Evolutionary conservation across 2,113 vertebrate genomes (phyloP).

Genomic region (Perca flavescens): DNA sequence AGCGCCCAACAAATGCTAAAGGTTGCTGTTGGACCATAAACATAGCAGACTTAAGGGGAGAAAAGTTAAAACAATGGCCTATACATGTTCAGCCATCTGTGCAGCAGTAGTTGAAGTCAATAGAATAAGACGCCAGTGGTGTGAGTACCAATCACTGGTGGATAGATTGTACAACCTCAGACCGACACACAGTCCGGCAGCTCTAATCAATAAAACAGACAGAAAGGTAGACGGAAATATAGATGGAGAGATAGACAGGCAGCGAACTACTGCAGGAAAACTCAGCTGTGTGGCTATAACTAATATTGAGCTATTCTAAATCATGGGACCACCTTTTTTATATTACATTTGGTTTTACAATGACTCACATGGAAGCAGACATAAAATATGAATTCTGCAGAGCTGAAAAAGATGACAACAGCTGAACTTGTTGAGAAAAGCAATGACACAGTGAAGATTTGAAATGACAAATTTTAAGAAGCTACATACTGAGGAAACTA

Average conservation of each 20-base stretch:
- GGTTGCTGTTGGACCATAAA: conserved; percentile 1
- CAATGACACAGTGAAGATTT: background rate
- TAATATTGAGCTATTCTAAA: background rate
- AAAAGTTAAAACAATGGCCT: conserved; percentile 12
- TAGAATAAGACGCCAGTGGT: conserved; percentile 12
- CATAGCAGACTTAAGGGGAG: background rate
- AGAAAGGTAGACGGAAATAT: conserved; percentile 18
- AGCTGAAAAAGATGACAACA: background rate
- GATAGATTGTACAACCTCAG: conserved; percentile 25
- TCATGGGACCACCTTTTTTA: background rate
- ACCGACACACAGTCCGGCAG: conserved; percentile 7
- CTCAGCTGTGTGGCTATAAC: background rate
- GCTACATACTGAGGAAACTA: background rate
- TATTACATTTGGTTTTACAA: background rate
- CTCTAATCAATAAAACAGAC: conserved; percentile 45
- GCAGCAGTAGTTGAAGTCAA: conserved; percentile 12
- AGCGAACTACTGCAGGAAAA: conserved; percentile 3
- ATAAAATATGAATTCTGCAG: background rate
- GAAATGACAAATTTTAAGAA: background rate
- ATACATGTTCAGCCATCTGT: background rate
- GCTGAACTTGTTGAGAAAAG: background rate
- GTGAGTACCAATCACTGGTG: conserved; percentile 20
- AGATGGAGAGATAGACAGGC: background rate
- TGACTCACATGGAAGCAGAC: background rate
- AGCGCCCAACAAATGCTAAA: conserved; percentile 22